These are phyloP conservation scores for Carassius gibelio DNA, from an alignment of 2,113 vertebrate genomes.

Conservation along the genomic window DNA sequence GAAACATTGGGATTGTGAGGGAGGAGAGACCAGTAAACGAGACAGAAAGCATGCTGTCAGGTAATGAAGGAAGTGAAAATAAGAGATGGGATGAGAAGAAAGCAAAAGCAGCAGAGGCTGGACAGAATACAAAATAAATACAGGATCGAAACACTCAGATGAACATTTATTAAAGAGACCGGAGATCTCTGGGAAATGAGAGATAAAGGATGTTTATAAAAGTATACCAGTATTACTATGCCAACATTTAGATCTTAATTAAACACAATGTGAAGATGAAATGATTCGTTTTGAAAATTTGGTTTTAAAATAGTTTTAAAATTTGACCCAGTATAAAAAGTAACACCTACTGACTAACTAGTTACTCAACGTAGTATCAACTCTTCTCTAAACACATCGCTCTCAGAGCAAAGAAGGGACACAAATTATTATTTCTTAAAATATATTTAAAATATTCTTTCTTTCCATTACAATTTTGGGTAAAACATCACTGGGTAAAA, in stretches of 20 bases:
- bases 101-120: neutral
- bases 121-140: constrained; percentile 7
- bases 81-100: neutral
- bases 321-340: neutral
- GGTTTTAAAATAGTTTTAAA: too few relatives aligned
- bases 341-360: neutral
- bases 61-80: constrained; percentile 8
- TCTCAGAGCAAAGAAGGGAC: neutral
- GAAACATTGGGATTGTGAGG: constrained; percentile 9
- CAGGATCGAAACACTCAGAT: neutral
- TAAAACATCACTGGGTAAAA: neutral
- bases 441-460: neutral
- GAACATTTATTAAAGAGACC: neutral
- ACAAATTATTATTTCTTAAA: neutral
- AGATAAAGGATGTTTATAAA: neutral
- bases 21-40: neutral
- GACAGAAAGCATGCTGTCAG: neutral
- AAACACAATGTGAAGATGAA: neutral
- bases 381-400: neutral
- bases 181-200: neutral
- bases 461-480: too few relatives aligned
- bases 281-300: neutral
- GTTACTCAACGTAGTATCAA: neutral
- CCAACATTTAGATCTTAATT: neutral
- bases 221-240: neutral